A percentile compares a stretch with the other conserved stretches of the same genome.
phyloP scores from a whole-genome alignment of 2,888 invertebrate species.

The Phengaris arion region DNA sequence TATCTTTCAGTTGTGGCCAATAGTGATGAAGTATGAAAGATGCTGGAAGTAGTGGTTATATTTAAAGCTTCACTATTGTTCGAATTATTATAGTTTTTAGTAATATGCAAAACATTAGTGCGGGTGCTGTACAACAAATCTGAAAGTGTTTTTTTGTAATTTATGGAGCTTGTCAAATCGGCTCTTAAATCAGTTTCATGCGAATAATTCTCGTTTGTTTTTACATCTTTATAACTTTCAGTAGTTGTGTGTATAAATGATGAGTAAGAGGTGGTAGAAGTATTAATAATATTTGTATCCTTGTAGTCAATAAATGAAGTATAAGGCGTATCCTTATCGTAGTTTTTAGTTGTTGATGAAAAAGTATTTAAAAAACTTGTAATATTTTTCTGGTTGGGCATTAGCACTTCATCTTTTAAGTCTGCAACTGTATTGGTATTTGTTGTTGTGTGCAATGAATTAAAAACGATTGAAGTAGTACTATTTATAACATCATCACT shows the following conservation, averaged over 20 bases:
- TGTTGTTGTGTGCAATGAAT: background rate
- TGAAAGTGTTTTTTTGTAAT: too few relatives aligned
- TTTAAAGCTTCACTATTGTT: too few relatives aligned
- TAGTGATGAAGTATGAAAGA: background rate
- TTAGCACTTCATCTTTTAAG: background rate
- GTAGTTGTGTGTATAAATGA: background rate
- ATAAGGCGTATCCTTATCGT: background rate
- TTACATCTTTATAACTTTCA: background rate
- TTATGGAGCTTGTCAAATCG: too few relatives aligned
- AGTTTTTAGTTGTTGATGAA: background rate
- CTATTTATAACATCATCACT: background rate
- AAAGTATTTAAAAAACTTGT: background rate
- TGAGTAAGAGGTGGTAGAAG: background rate
- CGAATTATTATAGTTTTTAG: too few relatives aligned
- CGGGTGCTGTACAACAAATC: too few relatives aligned
- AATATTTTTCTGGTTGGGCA: background rate
- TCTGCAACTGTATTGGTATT: background rate
- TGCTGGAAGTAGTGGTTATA: background rate
- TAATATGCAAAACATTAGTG: too few relatives aligned
- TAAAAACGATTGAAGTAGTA: background rate
- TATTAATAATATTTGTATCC: too few relatives aligned
- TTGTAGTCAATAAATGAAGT: too few relatives aligned
- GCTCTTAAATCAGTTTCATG: background rate
- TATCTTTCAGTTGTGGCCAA: slow-evolving; percentile 5
- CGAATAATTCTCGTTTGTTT: background rate